These are phyloP conservation scores for Tromatobia lineatoria DNA, from an alignment of 2,888 invertebrate species.

Conservation along the genomic window DNA sequence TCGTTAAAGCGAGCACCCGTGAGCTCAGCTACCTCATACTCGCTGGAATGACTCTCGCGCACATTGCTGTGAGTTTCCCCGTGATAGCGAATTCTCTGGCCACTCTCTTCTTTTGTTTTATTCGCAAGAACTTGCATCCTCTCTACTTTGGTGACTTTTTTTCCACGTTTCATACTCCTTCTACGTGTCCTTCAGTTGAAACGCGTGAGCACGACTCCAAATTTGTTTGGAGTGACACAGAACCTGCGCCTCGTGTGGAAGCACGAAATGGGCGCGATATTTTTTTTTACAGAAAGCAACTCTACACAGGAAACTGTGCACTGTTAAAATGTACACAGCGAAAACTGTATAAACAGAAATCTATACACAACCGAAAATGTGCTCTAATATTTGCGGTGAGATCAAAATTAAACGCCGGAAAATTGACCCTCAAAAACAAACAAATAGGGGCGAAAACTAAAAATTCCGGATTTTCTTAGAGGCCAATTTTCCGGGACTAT, in stretches of 20 bases:
- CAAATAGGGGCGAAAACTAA: no score
- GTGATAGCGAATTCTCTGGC: background rate
- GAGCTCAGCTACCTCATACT: slow-evolving; percentile 91
- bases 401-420: no score
- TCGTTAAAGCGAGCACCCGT: slow-evolving; percentile 90
- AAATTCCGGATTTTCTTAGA: no score
- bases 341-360: no score
- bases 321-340: no score
- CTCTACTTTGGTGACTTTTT: background rate
- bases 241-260: background rate
- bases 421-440: no score
- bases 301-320: no score
- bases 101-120: background rate
- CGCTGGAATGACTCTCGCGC: slow-evolving; percentile 85
- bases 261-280: no score
- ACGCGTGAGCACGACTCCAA: background rate
- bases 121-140: background rate
- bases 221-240: background rate
- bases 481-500: no score
- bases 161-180: background rate
- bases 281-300: no score
- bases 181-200: background rate
- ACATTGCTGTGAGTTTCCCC: slow-evolving; percentile 75
- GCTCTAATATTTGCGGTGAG: no score
- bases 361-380: no score